Conservation (phyloP, 2,888 invertebrate species). For the Drosophila macrospina region DNA sequence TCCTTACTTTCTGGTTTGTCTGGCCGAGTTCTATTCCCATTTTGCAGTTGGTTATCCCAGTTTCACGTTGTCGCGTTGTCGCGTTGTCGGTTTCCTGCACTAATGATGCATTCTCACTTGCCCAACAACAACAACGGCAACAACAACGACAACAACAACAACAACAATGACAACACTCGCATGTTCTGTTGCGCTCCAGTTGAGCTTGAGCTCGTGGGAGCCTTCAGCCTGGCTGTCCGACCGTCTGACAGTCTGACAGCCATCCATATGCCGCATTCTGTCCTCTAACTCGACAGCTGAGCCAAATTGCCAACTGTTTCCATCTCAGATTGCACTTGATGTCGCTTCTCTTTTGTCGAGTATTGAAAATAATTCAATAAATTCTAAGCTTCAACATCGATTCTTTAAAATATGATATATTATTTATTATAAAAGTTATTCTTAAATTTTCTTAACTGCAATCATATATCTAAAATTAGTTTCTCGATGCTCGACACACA, state of each 20-base stretch:
- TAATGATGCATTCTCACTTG: constrained; percentile 66
- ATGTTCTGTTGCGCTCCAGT: constrained; percentile 57
- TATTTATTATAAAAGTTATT: too few relatives aligned
- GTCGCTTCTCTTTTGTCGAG: neutral
- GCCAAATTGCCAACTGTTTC: constrained; percentile 37
- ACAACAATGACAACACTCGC: constrained; percentile 28
- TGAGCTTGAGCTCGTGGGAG: constrained; percentile 51
- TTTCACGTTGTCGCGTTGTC: constrained; percentile 26
- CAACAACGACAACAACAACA: constrained; percentile 22
- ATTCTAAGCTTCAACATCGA: neutral
- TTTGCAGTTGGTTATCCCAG: constrained; percentile 42
- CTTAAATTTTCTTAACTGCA: too few relatives aligned
- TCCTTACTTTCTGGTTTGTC: constrained; percentile 1
- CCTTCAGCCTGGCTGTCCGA: constrained; percentile 34
- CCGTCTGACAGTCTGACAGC: constrained; percentile 29
- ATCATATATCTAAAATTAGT: too few relatives aligned
- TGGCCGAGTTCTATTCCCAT: constrained; percentile 35
- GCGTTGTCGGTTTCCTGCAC: constrained; percentile 51
- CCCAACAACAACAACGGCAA: constrained; percentile 28
- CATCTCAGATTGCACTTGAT: constrained; percentile 11
- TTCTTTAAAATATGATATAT: too few relatives aligned
- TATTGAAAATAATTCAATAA: neutral
- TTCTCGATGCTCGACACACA: too few relatives aligned
- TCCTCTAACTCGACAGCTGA: constrained; percentile 1
- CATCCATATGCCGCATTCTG: constrained; percentile 40